Evolutionary conservation across 2,888 invertebrate genomes (phyloP).

Genomic region (Eudemis profundana): DNA sequence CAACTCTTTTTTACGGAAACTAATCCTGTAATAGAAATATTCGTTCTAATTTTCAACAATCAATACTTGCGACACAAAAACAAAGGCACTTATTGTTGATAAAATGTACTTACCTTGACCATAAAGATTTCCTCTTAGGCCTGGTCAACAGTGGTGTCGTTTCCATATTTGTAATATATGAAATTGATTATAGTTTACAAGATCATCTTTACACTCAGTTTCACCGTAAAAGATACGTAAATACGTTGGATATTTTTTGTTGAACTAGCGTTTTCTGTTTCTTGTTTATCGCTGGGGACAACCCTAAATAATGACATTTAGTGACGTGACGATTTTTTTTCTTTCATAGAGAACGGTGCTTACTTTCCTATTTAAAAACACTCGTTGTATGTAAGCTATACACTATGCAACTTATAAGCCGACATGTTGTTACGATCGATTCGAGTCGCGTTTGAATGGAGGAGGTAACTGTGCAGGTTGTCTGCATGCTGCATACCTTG

Average conservation of each 20-base stretch:
- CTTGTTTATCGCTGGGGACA: neutral
- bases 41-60: neutral
- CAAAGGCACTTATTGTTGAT: slow-evolving; percentile 8
- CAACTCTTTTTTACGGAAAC: slow-evolving; percentile 91
- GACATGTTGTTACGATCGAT: no score
- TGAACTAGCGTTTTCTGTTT: neutral
- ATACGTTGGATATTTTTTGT: neutral
- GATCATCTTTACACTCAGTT: neutral
- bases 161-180: slow-evolving; percentile 64
- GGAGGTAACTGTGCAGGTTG: no score
- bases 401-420: no score
- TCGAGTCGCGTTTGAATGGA: no score
- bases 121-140: slow-evolving; percentile 75
- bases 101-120: slow-evolving; percentile 72
- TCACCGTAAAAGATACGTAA: neutral
- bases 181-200: neutral
- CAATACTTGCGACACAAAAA: neutral
- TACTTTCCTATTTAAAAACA: no score
- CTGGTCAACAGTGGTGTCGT: slow-evolving; percentile 74
- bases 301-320: neutral
- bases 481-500: no score
- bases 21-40: slow-evolving; percentile 64
- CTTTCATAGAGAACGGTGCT: neutral
- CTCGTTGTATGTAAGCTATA: no score
- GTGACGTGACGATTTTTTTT: neutral